Evolutionary conservation across 2,797 vertebrate species (phyloP).

Genomic region (Leontocebus nigricollis): DNA sequence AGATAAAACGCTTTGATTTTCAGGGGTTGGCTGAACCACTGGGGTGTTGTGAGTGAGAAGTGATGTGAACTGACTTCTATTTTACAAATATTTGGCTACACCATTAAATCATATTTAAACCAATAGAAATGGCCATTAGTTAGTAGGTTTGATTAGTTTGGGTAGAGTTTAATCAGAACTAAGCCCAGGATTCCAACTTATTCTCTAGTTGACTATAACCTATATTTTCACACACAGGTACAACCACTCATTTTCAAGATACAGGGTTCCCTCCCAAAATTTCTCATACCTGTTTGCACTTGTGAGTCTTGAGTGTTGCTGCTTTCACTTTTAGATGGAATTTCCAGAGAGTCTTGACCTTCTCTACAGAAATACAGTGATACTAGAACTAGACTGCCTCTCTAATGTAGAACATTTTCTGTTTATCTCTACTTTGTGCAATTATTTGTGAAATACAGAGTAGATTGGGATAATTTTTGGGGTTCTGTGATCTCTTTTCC

Average conservation of each 20-base stretch:
- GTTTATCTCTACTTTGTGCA: background rate
- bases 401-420: background rate
- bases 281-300: background rate
- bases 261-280: background rate
- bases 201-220: background rate
- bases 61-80: background rate
- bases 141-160: background rate
- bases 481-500: background rate
- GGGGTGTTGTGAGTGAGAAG: background rate
- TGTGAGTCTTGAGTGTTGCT: background rate
- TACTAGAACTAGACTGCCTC: background rate
- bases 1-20: background rate
- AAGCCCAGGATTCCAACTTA: background rate
- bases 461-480: background rate
- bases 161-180: background rate
- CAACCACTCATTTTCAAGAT: background rate
- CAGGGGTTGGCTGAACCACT: background rate
- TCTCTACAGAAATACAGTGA: background rate
- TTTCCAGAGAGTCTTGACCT: background rate
- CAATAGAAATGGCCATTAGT: background rate
- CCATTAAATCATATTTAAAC: background rate
- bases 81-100: background rate
- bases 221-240: rapidly evolving
- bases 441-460: background rate
- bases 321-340: background rate